phyloP scores from a whole-genome alignment of 92 coral and sea anemone species.

The Galaxea fascicularis region DNA sequence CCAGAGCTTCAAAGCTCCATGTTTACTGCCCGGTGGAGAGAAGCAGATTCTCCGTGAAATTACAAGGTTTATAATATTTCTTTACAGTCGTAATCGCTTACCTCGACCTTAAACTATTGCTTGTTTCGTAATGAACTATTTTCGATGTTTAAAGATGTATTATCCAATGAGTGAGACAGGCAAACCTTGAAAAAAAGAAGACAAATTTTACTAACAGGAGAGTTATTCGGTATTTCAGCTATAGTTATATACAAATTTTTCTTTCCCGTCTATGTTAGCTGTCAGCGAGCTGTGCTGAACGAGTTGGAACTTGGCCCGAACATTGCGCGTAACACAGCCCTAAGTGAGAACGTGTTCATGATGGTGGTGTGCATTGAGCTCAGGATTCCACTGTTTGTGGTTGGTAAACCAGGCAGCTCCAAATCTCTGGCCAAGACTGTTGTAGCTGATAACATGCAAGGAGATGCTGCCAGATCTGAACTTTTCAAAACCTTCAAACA shows the following conservation, averaged over 20 bases:
- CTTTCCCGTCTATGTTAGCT: conserved; percentile 42
- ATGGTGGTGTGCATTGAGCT: conserved; percentile 93
- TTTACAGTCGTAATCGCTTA: background rate
- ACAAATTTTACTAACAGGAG: background rate
- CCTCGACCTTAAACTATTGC: background rate
- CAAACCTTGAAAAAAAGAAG: background rate
- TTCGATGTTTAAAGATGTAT: too few species aligned
- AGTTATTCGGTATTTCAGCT: too few species aligned
- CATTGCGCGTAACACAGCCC: conserved; percentile 90
- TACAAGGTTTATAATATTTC: conserved; percentile 32
- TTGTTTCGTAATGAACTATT: too few species aligned
- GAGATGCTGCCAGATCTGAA: conserved; percentile 76
- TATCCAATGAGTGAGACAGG: too few species aligned
- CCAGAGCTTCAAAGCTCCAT: conserved; percentile 47
- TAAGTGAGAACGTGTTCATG: conserved; percentile 92
- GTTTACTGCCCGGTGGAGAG: conserved; percentile 57
- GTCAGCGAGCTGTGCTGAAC: conserved; percentile 81
- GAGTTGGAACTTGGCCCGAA: conserved; percentile 81
- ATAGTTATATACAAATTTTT: too few species aligned
- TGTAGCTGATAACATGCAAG: conserved; percentile 83
- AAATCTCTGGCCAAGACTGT: conserved; percentile 86
- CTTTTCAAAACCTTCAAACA: conserved; percentile 77
- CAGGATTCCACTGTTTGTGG: conserved; percentile 89
- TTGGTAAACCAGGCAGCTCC: conserved; percentile 91
- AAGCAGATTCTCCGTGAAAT: conserved; percentile 69